Evolutionary conservation across 2,113 vertebrate genomes (phyloP).

Genomic region (Heterotilapia buettikoferi): DNA sequence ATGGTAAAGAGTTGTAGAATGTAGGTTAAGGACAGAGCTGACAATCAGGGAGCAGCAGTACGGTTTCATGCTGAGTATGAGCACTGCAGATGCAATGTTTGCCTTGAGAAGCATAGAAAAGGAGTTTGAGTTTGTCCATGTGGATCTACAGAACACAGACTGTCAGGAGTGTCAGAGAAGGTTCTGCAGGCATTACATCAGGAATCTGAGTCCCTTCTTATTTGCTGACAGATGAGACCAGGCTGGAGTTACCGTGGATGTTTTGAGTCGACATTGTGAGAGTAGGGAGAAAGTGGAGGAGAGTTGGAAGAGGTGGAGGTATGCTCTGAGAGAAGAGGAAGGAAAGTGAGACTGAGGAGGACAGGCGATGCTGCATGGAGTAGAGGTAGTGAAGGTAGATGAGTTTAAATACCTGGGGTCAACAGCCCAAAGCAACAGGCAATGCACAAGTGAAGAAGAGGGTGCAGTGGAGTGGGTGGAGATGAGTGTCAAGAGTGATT

Average conservation of each 20-base stretch:
- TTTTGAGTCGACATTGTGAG: neutral
- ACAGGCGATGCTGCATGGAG: neutral
- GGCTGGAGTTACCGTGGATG: neutral
- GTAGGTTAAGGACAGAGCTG: neutral
- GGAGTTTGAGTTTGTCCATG: neutral
- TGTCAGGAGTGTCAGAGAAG: neutral
- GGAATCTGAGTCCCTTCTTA: neutral
- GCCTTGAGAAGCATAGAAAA: neutral
- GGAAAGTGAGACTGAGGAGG: neutral
- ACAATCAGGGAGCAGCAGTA: neutral
- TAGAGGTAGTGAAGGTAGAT: neutral
- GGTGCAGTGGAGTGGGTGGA: neutral
- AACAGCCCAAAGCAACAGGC: neutral
- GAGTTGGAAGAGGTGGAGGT: neutral
- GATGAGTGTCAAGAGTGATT: neutral
- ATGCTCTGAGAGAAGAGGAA: neutral
- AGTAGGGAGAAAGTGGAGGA: neutral
- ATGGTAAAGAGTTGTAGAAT: neutral
- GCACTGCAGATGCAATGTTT: neutral
- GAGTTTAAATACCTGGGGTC: neutral
- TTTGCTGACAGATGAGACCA: neutral
- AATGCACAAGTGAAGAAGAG: neutral
- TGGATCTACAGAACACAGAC: neutral
- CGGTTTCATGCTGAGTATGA: neutral
- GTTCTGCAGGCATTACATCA: neutral